Evolutionary conservation across 2,797 vertebrate species (phyloP).

Genomic region (Myripristis murdjan): DNA sequence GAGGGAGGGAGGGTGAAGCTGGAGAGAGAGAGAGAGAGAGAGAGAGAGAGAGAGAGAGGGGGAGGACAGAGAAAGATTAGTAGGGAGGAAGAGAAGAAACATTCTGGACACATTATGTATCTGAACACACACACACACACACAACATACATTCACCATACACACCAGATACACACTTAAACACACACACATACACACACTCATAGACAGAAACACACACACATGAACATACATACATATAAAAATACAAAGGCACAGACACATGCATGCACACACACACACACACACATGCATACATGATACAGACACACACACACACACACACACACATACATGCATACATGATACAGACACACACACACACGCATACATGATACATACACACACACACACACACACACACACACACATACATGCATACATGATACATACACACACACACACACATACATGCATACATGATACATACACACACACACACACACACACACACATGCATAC

Average conservation of each 20-base stretch:
- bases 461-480: no score
- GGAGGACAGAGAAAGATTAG: slow-evolving; percentile 71
- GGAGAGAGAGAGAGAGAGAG: slow-evolving; percentile 19
- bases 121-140: slow-evolving; percentile 7
- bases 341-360: no score
- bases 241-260: not conserved
- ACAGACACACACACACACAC: no score
- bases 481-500: no score
- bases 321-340: no score
- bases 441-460: no score
- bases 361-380: no score
- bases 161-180: not conserved
- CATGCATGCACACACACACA: no score
- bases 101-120: slow-evolving; percentile 45
- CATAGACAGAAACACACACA: slow-evolving; percentile 25
- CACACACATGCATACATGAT: no score
- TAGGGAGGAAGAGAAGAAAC: slow-evolving; percentile 59
- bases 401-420: no score
- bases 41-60: slow-evolving; percentile 24
- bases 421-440: no score
- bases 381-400: no score
- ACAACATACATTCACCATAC: slow-evolving; percentile 19
- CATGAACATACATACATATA: slow-evolving; percentile 23
- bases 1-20: slow-evolving; percentile 10
- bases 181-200: slow-evolving; percentile 15